These are phyloP conservation scores for Hydropsyche betteni DNA, from an alignment of 2,888 invertebrate species.

Conservation along the genomic window DNA sequence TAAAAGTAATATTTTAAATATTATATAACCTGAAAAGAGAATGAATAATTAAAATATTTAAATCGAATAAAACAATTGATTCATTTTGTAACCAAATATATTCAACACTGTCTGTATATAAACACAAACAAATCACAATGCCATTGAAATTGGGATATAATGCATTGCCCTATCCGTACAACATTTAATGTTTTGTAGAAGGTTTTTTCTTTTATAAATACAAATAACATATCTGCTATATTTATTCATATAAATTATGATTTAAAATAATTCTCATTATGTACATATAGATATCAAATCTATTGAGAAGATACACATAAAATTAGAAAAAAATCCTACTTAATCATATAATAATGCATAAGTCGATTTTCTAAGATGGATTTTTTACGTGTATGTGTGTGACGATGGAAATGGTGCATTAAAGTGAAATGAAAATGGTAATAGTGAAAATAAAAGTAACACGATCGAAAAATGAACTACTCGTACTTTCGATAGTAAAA, in stretches of 20 bases:
- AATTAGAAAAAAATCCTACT: conserved; percentile 13
- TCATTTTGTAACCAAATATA: conserved; percentile 52
- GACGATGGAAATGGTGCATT: conserved; percentile 18
- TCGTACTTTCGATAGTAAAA: not conserved
- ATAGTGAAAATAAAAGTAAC: not conserved
- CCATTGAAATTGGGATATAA: conserved; percentile 40
- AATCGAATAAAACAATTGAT: conserved; percentile 1
- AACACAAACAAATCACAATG: conserved; percentile 46
- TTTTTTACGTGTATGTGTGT: conserved; percentile 2
- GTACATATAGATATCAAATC: conserved; percentile 4
- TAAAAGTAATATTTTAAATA: too few relatives aligned
- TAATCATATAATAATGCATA: not conserved
- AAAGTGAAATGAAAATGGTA: conserved; percentile 1
- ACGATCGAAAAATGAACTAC: conserved; percentile 1
- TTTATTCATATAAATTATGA: conserved; percentile 19
- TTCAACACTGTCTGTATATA: conserved; percentile 51
- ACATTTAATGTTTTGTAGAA: conserved; percentile 46
- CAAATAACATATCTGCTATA: conserved; percentile 40
- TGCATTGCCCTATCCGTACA: conserved; percentile 46
- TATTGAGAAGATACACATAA: conserved; percentile 16
- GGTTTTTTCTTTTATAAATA: conserved; percentile 27
- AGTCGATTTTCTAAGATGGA: conserved; percentile 8
- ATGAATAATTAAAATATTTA: not conserved
- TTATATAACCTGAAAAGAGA: not conserved
- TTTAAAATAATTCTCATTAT: conserved; percentile 22